Percentiles rank a stretch among this genome's conserved stretches.
Conservation (phyloP, 2,113 vertebrate species). For the Fulmarus glacialis region DNA sequence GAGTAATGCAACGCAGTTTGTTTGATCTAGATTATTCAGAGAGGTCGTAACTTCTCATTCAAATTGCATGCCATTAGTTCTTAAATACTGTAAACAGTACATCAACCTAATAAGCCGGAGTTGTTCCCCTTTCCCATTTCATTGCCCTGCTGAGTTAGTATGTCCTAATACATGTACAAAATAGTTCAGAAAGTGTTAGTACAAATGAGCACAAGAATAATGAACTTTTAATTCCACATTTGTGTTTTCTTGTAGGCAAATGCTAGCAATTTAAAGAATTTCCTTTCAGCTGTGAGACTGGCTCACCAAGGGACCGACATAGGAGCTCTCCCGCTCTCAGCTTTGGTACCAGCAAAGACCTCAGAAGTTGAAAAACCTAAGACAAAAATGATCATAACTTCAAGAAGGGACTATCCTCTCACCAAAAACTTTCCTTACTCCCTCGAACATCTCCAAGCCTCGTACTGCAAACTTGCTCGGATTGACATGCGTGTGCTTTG, state of each 20-base stretch:
- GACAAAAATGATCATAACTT: conserved; percentile 89
- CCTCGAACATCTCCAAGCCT: conserved; percentile 92
- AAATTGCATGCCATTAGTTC: not conserved
- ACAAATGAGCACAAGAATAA: not conserved
- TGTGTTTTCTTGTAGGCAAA: conserved; percentile 81
- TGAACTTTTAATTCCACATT: not conserved
- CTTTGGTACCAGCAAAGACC: conserved; percentile 84
- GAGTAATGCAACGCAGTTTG: not conserved
- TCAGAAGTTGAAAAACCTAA: conserved; percentile 94
- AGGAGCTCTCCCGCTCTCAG: conserved; percentile 79
- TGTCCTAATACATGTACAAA: not conserved
- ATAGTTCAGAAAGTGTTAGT: not conserved
- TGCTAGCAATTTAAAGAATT: conserved; percentile 86
- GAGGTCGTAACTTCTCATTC: not conserved
- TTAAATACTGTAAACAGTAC: not conserved
- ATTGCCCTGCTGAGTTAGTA: not conserved
- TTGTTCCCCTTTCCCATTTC: not conserved
- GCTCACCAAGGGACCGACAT: conserved; percentile 84
- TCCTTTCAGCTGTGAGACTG: conserved; percentile 89
- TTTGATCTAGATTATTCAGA: not conserved
- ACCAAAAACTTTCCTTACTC: conserved; percentile 90
- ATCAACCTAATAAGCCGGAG: not conserved
- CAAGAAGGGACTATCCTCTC: conserved; percentile 92
- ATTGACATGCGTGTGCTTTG: conserved; percentile 89
- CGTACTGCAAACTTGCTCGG: conserved; percentile 89